Base-by-base conservation (phyloP, 2,797 vertebrate genomes). In the Apodemus agrarius region DNA sequence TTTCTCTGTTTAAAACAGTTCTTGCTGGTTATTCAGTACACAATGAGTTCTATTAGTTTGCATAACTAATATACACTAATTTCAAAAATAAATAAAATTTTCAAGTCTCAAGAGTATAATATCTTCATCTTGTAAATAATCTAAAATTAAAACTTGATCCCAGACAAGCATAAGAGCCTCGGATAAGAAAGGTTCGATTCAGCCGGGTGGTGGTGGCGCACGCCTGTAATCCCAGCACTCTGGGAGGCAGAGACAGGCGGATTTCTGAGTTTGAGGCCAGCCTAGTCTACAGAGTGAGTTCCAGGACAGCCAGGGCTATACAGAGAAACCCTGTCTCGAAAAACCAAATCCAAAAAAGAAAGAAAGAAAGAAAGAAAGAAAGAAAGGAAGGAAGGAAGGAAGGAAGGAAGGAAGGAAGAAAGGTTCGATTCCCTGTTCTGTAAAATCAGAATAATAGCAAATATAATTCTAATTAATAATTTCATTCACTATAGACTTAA, bases 1-100 rank as follows among this genome's bases (percentile, higher is more conserved):
- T 82, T 83, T 61, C n/a, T 89, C 74, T 95, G 78, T 94, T 74
- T 85, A 96, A 92, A 91, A 85, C 85, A 76, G 54, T 92, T 96
- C 82, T 94, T 93, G 16, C 59, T 93, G 79, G 80, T 94, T 89
- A 65, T 34, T 67, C 72, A 96, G 78, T 81, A 85, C 3, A 52
- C 24, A 90, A 54, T 14, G 17, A 90, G 52, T 52, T n/a, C 6
- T 78, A 80, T 54, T 90, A 52, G 63, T 89, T 67, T 80, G 6
- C 54, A 54, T 52, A 90, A 80, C 5, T 67, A 90, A 49, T 69
- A 90, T 69, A 80, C 22, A n/a, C 21, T 63, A 89, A 89, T 80
- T 88, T 88, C 16, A 65, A 90, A 79, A 80, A 79, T 79, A 3
- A 65, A 13, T 22, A 59, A 78, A 61, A n/a, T 3, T 78, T 78